Evolutionary conservation across 2,797 vertebrate genomes (phyloP), one percentile per base, ranked within the genome.

Genomic region (Clamator glandarius): DNA sequence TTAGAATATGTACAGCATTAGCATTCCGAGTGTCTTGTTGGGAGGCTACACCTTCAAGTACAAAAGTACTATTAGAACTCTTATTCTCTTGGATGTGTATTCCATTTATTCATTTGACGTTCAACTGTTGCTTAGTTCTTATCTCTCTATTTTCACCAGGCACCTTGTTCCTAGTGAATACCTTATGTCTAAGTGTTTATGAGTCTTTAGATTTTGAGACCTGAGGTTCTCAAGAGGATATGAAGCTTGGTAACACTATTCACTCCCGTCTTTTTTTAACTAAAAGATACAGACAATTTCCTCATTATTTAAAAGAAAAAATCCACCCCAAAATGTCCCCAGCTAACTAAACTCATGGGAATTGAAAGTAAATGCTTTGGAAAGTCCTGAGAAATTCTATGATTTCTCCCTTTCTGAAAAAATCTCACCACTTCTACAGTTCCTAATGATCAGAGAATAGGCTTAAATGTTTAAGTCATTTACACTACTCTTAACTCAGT

Each of bases 401-500:
- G 16, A n/a, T 36, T 93, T 86, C 85, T 87, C 41, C n/a, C 4
- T 86, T 96, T 46, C 81, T 77, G 46, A 62, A 80, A 94, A 87
- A 55, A 51, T 11, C 39, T 33, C n/a, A 57, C 44, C 23, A 41
- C 16, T 25, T 61, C 41, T 89, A 55, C 81, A 78, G 87, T 84
- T 70, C 73, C 69, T 66, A n/a, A 84, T 92, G 36, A 93, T 28
- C 17, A 29, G 67, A 87, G 41, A 57, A 46, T 23, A 18, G 17
- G 58, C 41, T 35, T 29, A 9, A 12, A 33, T 1, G 9, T 36
- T 26, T 18, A 50, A 51, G 67, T 87, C 48, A 11, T 5, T 54
- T 31, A 31, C 36, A 12, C 17, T 42, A 9, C 31, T 24, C 61
- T 61, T 41, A 64, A 66, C 77, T 26, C 80, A 68, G 58, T n/a